These are phyloP conservation scores for Sinhomidia bicolor DNA, from an alignment of 2,888 invertebrate species.

Conservation along the genomic window DNA sequence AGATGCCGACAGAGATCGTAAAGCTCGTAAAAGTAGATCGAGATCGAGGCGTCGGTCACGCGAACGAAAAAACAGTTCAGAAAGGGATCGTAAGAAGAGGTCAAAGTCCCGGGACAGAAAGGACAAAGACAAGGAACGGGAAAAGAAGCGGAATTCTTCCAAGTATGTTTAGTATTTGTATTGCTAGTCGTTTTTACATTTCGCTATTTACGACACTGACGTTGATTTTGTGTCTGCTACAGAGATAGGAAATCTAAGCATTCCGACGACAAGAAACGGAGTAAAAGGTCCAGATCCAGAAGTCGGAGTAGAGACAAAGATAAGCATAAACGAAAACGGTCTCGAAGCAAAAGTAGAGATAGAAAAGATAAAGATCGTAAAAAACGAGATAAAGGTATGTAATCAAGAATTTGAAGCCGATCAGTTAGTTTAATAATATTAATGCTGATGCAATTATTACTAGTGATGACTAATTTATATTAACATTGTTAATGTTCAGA, in stretches of 20 bases:
- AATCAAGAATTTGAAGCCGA: too few species aligned
- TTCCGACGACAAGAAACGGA: constrained; percentile 73
- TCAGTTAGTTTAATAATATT: not conserved
- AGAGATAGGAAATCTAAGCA: constrained; percentile 58
- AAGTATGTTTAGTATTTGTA: constrained; percentile 22
- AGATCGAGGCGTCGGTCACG: constrained; percentile 33
- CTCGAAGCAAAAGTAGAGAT: constrained; percentile 71
- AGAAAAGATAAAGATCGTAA: constrained; percentile 55
- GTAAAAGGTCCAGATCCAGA: constrained; percentile 69
- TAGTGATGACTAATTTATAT: too few species aligned
- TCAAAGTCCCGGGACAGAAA: constrained; percentile 49
- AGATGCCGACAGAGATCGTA: constrained; percentile 62
- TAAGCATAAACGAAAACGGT: constrained; percentile 64
- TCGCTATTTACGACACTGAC: not conserved
- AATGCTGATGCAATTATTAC: not conserved
- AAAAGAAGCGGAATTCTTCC: constrained; percentile 56
- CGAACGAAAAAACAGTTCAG: constrained; percentile 50
- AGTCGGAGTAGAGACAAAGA: constrained; percentile 70
- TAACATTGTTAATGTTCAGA: not conserved
- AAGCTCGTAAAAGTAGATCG: constrained; percentile 53
- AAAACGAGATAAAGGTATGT: constrained; percentile 42
- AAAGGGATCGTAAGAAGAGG: constrained; percentile 58
- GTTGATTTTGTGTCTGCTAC: not conserved
- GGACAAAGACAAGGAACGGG: constrained; percentile 64
- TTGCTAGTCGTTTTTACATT: not conserved